Evolutionary conservation across 64 coral and sea anemone genomes (phyloP).

Genomic region (Cladopsammia gracilis): DNA sequence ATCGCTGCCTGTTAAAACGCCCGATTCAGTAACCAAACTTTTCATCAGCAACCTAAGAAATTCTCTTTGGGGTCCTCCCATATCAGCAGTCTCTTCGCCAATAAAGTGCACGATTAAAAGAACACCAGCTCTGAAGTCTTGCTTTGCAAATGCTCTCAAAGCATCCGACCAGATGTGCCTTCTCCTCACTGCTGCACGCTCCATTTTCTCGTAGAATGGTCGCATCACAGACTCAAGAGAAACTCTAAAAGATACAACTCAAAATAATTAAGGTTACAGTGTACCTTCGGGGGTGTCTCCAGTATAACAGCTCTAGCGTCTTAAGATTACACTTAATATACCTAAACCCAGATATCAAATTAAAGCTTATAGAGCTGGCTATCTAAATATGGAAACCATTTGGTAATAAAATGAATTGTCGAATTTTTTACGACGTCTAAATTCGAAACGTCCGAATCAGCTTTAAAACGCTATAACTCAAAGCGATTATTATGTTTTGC

Average conservation of each 20-base stretch:
- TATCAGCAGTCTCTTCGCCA: constrained; percentile 25
- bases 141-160: constrained; percentile 35
- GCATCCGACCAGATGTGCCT: constrained; percentile 40
- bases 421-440: too few species aligned
- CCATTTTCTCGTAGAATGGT: background rate
- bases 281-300: too few species aligned
- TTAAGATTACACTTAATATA: too few species aligned
- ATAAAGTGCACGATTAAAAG: constrained; percentile 38
- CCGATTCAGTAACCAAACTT: background rate
- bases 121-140: background rate
- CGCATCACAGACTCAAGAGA: background rate
- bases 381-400: too few species aligned
- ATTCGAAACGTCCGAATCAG: too few species aligned
- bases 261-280: too few species aligned
- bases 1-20: constrained; percentile 15
- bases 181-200: constrained; percentile 1
- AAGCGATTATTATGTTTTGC: too few species aligned
- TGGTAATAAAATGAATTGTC: too few species aligned
- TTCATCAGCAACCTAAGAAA: constrained; percentile 37
- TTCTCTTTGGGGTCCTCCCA: constrained; percentile 25
- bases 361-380: too few species aligned
- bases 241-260: background rate
- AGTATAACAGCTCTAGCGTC: too few species aligned
- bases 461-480: too few species aligned
- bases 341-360: too few species aligned